These are phyloP conservation scores for Triops longicaudatus DNA, from an alignment of 1,140 invertebrate species.

Conservation along the genomic window DNA sequence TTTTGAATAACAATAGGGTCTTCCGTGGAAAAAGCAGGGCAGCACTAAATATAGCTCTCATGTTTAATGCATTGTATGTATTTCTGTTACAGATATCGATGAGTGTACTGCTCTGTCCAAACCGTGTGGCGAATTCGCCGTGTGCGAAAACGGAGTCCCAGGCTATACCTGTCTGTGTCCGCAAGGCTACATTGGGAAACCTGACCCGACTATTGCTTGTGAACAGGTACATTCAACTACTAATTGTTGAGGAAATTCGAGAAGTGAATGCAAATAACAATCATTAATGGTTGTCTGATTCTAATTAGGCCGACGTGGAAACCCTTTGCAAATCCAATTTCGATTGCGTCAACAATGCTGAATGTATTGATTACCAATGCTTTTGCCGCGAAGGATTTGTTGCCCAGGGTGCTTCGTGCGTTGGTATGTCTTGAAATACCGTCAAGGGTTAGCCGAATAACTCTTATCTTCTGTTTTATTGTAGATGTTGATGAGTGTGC, in stretches of 20 bases:
- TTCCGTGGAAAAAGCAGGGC: not conserved
- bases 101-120: slow-evolving; percentile 72
- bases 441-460: slow-evolving; percentile 33
- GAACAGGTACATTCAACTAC: slow-evolving; percentile 54
- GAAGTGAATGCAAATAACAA: not conserved
- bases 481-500: slow-evolving; percentile 71
- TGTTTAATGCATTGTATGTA: not conserved
- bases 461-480: not conserved
- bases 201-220: slow-evolving; percentile 70
- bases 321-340: slow-evolving; percentile 79
- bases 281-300: slow-evolving; percentile 1
- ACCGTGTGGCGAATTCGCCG: slow-evolving; percentile 74
- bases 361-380: slow-evolving; percentile 79
- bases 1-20: not conserved
- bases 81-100: slow-evolving; percentile 61
- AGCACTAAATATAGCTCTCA: not conserved
- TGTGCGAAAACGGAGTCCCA: slow-evolving; percentile 76
- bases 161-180: slow-evolving; percentile 81
- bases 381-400: slow-evolving; percentile 83
- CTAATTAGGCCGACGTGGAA: slow-evolving; percentile 66
- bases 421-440: slow-evolving; percentile 34
- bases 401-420: slow-evolving; percentile 63
- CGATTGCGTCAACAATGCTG: slow-evolving; percentile 84
- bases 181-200: slow-evolving; percentile 74
- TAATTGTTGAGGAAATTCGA: not conserved